Evolutionary conservation across 2,797 vertebrate species (phyloP), one percentile per base, ranked within the genome.

Genomic region (Otolemur crassicaudatus): DNA sequence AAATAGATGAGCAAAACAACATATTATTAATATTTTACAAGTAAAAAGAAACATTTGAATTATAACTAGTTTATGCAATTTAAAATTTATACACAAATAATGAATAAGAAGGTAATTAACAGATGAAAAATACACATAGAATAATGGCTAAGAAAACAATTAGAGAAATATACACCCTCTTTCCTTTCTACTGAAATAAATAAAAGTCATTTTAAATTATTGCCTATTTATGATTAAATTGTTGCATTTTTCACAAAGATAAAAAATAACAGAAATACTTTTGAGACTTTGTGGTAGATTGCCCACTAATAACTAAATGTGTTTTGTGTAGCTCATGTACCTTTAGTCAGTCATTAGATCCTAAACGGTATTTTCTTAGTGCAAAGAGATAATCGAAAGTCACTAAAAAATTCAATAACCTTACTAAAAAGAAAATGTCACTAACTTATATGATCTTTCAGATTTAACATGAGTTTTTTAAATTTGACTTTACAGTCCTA

Each of bases 351-450:
- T 65, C 69, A 85, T 93, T 19, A 61, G 84, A 69, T 63, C 22
- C 34, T 65, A 49, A 72, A 73, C 34, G 92, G 37, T 60, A 90
- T 56, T 94, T 87, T 29, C 19, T 65, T 58, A 17, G 20, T 87
- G 8, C 40, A 92, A 83, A 94, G 25, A 90, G 77, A 56, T 90
- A 95, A 87, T 69, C 84, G n/a, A 87, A 88, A 89, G 37, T 80
- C 72, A 83, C 49, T 90, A 72, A 76, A n/a, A 90, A 93, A 85
- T 69, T 76, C n/a, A 91, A 7, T 76, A 56, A 72, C 27, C 95
- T 81, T 95, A 92, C 60, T 77, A 11, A 94, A 84, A 91, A 19
- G 34, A 90, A 85, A 85, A 90, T 72, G 69, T 49, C 61, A 86
- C 34, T 65, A 79, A 95, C n/a, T 84, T 72, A 87, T 46, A 61